These are phyloP conservation scores for Okamejei kenojei DNA, from an alignment of 2,797 vertebrate species.

Conservation along the genomic window DNA sequence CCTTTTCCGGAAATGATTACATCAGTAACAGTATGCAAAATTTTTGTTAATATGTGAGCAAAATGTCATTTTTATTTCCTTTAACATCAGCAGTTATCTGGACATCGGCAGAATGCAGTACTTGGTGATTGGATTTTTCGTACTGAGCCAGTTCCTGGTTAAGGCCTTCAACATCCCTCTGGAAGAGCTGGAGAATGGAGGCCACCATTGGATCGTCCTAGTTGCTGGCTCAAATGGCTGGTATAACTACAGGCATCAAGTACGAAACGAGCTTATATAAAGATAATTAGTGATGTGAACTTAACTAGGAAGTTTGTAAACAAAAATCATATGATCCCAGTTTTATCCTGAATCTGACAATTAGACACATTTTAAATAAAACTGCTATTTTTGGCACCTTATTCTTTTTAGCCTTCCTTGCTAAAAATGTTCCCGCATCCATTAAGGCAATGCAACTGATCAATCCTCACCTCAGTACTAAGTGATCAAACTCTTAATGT, in stretches of 20 bases:
- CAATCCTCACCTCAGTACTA: neutral
- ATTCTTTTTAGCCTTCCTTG: neutral
- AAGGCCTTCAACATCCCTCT: slow-evolving; percentile 46
- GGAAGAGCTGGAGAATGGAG: slow-evolving; percentile 58
- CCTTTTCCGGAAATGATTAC: neutral
- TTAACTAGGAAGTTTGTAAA: neutral
- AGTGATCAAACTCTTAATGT: neutral
- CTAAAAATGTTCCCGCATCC: neutral
- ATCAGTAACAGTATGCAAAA: neutral
- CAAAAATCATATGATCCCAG: neutral
- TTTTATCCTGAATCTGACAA: neutral
- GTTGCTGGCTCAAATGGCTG: slow-evolving; percentile 87
- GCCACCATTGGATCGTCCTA: slow-evolving; percentile 88
- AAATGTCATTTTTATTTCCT: neutral
- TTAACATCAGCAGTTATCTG: neutral
- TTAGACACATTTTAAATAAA: neutral
- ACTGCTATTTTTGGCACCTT: neutral
- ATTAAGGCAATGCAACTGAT: too few relatives aligned
- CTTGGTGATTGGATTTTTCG: slow-evolving; percentile 40
- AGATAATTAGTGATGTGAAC: neutral
- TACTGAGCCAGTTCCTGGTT: slow-evolving; percentile 58
- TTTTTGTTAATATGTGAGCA: neutral
- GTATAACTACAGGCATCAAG: slow-evolving; percentile 97
- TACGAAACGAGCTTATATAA: slow-evolving; percentile 48
- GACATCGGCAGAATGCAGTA: slow-evolving; percentile 53